Percentiles rank a stretch among this genome's conserved stretches.
Conservation (phyloP, 2,888 invertebrate genomes). For the Palloptera scutellata region DNA sequence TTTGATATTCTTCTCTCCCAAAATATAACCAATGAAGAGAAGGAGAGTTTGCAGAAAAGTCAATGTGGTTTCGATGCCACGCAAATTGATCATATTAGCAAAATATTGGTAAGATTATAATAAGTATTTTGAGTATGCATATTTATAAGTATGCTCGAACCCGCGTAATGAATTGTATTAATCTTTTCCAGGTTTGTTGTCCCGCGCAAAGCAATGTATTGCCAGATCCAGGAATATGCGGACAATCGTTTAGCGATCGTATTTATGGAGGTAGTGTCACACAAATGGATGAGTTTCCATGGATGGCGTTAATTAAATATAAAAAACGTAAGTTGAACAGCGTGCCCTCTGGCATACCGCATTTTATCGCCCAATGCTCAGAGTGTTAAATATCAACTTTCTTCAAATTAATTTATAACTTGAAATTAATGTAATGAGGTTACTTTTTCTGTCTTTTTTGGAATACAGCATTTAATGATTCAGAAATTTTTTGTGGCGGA, state of each 20-base stretch:
- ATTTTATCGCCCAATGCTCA: too few species aligned
- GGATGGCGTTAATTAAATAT: constrained; percentile 66
- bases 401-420: background rate
- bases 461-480: constrained; percentile 19
- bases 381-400: too few species aligned
- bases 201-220: constrained; percentile 50
- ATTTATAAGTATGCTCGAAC: too few species aligned
- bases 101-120: constrained; percentile 25
- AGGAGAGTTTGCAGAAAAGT: constrained; percentile 17
- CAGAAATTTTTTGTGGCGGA: constrained; percentile 73
- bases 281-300: constrained; percentile 72
- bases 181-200: constrained; percentile 19
- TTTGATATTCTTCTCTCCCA: constrained; percentile 3
- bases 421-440: background rate
- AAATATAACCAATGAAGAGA: background rate
- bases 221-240: constrained; percentile 67
- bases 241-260: constrained; percentile 65
- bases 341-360: too few species aligned
- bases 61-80: constrained; percentile 29
- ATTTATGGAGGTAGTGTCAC: constrained; percentile 71
- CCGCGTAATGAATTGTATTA: background rate
- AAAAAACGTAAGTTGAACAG: constrained; percentile 56
- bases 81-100: constrained; percentile 4
- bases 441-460: background rate
- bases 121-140: background rate